These are phyloP conservation scores for Cephalopholis sonnerati DNA, from an alignment of 2,113 vertebrate species.

Conservation along the genomic window DNA sequence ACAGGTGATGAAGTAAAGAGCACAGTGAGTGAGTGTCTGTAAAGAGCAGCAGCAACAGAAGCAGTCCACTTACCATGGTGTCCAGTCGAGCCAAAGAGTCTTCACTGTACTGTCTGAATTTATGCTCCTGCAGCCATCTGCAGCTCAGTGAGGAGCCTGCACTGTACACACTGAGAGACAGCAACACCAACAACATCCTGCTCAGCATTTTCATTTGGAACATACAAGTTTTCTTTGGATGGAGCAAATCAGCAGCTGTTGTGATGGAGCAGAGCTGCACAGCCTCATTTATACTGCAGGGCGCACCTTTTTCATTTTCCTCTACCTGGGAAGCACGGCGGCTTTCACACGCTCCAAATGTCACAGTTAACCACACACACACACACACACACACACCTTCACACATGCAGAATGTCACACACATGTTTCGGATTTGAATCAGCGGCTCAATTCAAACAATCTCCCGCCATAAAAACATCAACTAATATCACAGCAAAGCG, in stretches of 20 bases:
- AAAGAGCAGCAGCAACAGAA: neutral
- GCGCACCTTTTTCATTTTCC: slow-evolving; percentile 19
- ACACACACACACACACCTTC: too few species aligned
- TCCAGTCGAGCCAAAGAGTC: slow-evolving; percentile 50
- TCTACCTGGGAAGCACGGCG: too few species aligned
- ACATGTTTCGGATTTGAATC: too few species aligned
- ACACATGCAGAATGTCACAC: too few species aligned
- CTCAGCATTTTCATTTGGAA: slow-evolving; percentile 35
- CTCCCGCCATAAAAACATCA: too few species aligned
- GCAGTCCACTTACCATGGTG: slow-evolving; percentile 61
- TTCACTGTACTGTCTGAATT: slow-evolving; percentile 62
- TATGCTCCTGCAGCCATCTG: slow-evolving; percentile 72
- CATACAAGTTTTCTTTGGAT: neutral
- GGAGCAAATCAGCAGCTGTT: neutral
- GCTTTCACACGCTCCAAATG: too few species aligned
- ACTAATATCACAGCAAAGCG: too few species aligned
- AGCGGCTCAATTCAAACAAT: too few species aligned
- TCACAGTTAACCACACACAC: too few species aligned
- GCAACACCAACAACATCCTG: slow-evolving; percentile 44
- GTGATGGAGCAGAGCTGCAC: slow-evolving; percentile 19
- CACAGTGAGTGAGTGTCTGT: neutral
- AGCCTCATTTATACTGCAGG: slow-evolving; percentile 23
- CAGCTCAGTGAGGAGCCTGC: slow-evolving; percentile 61
- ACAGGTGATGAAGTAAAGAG: neutral
- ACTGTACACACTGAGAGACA: slow-evolving; percentile 51